Conservation (phyloP, 2,797 vertebrate genomes). For the Sphenopsis melanotis region DNA sequence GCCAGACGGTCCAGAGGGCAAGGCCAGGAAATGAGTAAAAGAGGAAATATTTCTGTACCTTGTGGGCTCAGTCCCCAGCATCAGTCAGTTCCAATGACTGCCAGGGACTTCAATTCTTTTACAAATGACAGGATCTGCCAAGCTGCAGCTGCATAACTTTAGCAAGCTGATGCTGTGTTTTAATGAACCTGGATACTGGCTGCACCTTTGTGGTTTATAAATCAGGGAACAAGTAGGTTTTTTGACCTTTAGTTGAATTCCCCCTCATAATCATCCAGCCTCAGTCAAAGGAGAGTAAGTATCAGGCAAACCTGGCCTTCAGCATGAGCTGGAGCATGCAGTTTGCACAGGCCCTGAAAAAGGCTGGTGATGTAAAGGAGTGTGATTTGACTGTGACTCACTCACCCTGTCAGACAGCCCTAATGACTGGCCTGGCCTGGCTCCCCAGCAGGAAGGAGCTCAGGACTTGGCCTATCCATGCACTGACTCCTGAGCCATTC, state of each 20-base stretch:
- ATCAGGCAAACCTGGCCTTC: not conserved
- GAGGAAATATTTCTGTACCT: not conserved
- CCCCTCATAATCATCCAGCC: not conserved
- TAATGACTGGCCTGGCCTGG: not conserved
- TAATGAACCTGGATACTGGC: not conserved
- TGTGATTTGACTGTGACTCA: conserved; percentile 17
- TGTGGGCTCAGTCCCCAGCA: not conserved
- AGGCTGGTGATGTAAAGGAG: not conserved
- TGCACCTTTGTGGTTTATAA: not conserved
- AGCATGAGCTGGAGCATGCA: not conserved
- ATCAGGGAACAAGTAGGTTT: not conserved
- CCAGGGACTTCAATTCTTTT: not conserved
- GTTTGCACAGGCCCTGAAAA: not conserved
- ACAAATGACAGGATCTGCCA: not conserved
- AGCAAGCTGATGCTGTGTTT: not conserved
- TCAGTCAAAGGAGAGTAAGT: not conserved
- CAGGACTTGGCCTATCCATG: not conserved
- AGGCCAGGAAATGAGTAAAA: not conserved
- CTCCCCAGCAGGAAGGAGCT: not conserved
- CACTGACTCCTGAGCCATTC: not conserved
- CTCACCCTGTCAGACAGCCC: not conserved
- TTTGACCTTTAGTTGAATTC: not conserved
- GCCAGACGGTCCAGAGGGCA: not conserved
- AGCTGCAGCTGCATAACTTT: not conserved
- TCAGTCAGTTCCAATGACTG: not conserved